Evolutionary conservation across 2,113 vertebrate genomes (phyloP).

Genomic region (Uropsilus gracilis): DNA sequence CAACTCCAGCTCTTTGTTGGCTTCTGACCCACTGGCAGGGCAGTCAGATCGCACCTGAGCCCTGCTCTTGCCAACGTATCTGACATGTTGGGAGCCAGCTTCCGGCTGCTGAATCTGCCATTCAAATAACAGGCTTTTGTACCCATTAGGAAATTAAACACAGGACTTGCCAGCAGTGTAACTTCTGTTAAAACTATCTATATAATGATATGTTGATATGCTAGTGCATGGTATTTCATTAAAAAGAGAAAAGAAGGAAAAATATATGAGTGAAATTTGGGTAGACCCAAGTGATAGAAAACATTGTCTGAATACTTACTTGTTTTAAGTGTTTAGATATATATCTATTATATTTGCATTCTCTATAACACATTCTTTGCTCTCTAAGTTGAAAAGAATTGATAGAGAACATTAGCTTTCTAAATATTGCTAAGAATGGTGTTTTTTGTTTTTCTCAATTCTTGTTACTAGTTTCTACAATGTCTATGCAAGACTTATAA

Average conservation of each 20-base stretch:
- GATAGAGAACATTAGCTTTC: neutral
- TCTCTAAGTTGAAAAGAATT: neutral
- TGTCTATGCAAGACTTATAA: neutral
- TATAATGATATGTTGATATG: too few relatives aligned
- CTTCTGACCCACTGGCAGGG: neutral
- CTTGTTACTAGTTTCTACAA: neutral
- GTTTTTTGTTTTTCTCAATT: neutral
- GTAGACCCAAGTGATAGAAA: neutral
- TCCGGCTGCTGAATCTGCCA: neutral
- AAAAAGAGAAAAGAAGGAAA: neutral
- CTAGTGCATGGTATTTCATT: too few relatives aligned
- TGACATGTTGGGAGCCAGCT: neutral
- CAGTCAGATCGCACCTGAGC: neutral
- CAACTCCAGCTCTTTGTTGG: neutral
- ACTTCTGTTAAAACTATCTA: conserved; percentile 2
- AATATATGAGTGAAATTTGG: neutral
- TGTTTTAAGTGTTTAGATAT: neutral
- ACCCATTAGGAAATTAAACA: conserved; percentile 37
- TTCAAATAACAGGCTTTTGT: conserved; percentile 50
- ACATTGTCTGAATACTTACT: neutral
- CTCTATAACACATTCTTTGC: neutral
- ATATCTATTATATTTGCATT: neutral
- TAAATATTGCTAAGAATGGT: neutral
- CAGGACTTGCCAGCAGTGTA: neutral
- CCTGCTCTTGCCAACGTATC: neutral